Conservation (phyloP, 2,797 vertebrate genomes). For the Mus minutoides region DNA sequence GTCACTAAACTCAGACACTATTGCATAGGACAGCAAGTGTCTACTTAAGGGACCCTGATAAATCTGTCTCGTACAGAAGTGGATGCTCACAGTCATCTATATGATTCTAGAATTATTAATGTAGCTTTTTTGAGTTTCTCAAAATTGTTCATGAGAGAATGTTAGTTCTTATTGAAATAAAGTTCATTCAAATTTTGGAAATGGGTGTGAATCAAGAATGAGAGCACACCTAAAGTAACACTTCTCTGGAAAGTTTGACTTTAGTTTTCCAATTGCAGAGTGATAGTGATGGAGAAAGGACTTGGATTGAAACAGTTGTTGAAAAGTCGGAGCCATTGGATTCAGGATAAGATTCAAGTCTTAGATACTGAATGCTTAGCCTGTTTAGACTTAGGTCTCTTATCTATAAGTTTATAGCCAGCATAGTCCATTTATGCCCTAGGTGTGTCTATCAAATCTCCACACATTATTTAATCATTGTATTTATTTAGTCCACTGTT, state of each 20-base stretch:
- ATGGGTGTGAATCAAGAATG: not conserved
- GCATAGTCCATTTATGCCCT: not conserved
- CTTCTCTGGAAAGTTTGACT: slow-evolving; percentile 38
- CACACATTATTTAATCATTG: not conserved
- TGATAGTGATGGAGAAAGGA: not conserved
- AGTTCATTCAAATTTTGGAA: slow-evolving; percentile 49
- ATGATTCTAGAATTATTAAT: slow-evolving; percentile 11
- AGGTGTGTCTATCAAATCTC: not conserved
- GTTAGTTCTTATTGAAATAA: slow-evolving; percentile 28
- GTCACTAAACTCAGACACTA: too few relatives aligned
- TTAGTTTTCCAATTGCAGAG: slow-evolving; percentile 41
- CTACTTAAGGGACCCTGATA: too few relatives aligned
- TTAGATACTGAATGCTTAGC: not conserved
- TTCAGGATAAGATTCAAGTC: not conserved
- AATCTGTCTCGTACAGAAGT: too few relatives aligned
- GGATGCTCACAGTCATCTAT: too few relatives aligned
- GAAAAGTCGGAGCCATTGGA: slow-evolving; percentile 11
- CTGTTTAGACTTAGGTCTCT: slow-evolving; percentile 3
- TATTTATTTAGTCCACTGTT: not conserved
- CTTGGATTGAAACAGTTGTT: not conserved
- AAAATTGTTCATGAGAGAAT: slow-evolving; percentile 9
- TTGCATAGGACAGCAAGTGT: too few relatives aligned
- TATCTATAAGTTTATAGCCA: not conserved
- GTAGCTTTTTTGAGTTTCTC: slow-evolving; percentile 41
- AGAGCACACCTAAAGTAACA: not conserved